Evolutionary conservation across 2,888 invertebrate species (phyloP).

Genomic region (Galeruca laticollis): DNA sequence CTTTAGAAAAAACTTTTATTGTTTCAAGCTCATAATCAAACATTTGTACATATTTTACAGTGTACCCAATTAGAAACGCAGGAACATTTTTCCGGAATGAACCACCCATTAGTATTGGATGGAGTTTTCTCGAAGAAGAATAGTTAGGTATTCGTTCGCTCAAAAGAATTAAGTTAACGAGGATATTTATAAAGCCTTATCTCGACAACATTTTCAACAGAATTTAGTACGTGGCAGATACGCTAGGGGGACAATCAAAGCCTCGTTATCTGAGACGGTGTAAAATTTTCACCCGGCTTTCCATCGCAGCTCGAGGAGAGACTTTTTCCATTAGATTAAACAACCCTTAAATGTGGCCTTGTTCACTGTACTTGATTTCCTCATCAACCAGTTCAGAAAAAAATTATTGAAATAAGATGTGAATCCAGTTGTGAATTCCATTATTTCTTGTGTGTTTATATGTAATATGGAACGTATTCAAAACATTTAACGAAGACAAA

Average conservation of each 20-base stretch:
- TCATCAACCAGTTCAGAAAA: slow-evolving; percentile 52
- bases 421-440: background rate
- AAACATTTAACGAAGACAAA: too few relatives aligned
- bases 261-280: slow-evolving; percentile 60
- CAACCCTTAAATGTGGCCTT: slow-evolving; percentile 59
- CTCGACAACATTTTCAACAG: slow-evolving; percentile 63
- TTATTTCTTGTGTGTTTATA: background rate
- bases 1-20: too few relatives aligned
- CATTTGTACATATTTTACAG: slow-evolving; percentile 7
- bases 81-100: slow-evolving; percentile 10
- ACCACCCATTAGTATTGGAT: slow-evolving; percentile 42
- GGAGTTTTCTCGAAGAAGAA: slow-evolving; percentile 39
- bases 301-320: background rate
- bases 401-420: background rate
- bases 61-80: slow-evolving; percentile 22
- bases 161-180: slow-evolving; percentile 63
- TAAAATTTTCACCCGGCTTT: slow-evolving; percentile 57
- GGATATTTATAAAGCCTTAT: slow-evolving; percentile 65
- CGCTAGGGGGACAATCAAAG: slow-evolving; percentile 60
- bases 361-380: slow-evolving; percentile 61
- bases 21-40: too few relatives aligned
- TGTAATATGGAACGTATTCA: too few relatives aligned
- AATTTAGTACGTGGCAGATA: slow-evolving; percentile 62
- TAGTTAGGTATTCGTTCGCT: slow-evolving; percentile 53
- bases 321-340: slow-evolving; percentile 59